A percentile compares a stretch with the other conserved stretches of the same genome.
Conservation (phyloP, 2,888 invertebrate genomes). For the Tenthredo scrophulariae region DNA sequence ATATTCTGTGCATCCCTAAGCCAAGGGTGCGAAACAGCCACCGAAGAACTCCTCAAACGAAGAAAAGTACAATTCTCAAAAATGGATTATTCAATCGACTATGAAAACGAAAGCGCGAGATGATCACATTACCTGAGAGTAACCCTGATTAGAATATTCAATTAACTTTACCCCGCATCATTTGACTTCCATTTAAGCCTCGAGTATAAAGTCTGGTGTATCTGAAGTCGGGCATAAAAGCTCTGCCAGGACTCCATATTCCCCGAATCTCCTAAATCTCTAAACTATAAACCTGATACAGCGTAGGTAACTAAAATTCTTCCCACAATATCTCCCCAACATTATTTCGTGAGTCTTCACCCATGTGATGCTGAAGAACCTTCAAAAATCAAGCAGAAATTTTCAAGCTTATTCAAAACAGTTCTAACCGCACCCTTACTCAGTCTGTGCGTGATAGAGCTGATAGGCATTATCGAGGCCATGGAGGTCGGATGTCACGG, state of each 20-base stretch:
- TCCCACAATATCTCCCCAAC: background rate
- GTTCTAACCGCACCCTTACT: slow-evolving; percentile 50
- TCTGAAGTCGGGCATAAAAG: background rate
- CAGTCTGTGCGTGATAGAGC: slow-evolving; percentile 63
- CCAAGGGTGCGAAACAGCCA: background rate
- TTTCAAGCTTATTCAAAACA: background rate
- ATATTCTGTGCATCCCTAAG: background rate
- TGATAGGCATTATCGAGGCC: slow-evolving; percentile 68
- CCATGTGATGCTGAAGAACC: no score
- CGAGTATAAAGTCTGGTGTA: background rate
- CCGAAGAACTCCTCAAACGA: background rate
- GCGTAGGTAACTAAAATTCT: background rate
- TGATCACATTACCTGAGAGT: background rate
- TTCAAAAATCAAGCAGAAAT: background rate
- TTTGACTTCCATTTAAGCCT: slow-evolving; percentile 5
- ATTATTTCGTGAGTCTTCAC: background rate
- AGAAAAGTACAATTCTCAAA: background rate
- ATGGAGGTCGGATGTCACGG: slow-evolving; percentile 68
- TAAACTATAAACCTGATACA: background rate
- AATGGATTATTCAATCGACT: background rate
- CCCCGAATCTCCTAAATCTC: background rate
- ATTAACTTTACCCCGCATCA: background rate
- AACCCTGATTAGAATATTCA: background rate
- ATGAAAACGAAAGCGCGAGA: background rate
- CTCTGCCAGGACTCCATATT: background rate